These are phyloP conservation scores for Eubasilissa splendida DNA, from an alignment of 2,888 invertebrate genomes.

Conservation along the genomic window DNA sequence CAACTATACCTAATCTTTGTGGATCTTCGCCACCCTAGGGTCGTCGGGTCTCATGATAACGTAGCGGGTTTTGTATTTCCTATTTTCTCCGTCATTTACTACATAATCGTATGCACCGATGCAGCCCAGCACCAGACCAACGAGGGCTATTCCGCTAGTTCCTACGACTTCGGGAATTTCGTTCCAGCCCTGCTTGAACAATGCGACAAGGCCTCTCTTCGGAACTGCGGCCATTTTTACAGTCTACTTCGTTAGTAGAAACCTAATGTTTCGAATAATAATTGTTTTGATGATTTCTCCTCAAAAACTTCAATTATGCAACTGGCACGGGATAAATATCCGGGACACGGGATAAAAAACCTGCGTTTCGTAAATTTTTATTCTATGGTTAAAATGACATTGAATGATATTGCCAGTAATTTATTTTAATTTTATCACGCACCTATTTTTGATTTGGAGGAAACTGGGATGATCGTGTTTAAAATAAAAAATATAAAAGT, in stretches of 20 bases:
- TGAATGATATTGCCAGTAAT: slow-evolving; percentile 7
- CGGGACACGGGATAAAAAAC: background rate
- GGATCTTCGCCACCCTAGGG: slow-evolving; percentile 74
- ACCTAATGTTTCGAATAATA: too few species aligned
- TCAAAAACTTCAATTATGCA: slow-evolving; percentile 9
- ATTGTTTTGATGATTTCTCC: background rate
- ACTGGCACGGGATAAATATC: background rate
- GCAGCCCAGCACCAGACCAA: slow-evolving; percentile 72
- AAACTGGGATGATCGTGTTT: too few species aligned
- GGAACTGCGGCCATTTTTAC: slow-evolving; percentile 12
- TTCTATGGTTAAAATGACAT: slow-evolving; percentile 5
- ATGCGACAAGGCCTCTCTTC: slow-evolving; percentile 15
- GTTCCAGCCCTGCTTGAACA: slow-evolving; percentile 65
- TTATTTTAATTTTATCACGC: slow-evolving; percentile 12
- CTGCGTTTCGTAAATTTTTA: background rate
- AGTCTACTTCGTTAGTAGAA: background rate
- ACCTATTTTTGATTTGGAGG: too few species aligned
- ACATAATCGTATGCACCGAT: slow-evolving; percentile 70
- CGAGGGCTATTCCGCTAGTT: slow-evolving; percentile 72
- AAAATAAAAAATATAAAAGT: too few species aligned
- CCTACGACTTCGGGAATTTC: slow-evolving; percentile 83
- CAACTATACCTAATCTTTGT: slow-evolving; percentile 66
- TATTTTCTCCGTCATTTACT: slow-evolving; percentile 77
- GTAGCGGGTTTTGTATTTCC: slow-evolving; percentile 76
- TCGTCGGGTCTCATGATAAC: slow-evolving; percentile 80